Evolutionary conservation across 2,888 invertebrate species (phyloP).

Genomic region (Trissolcus brochymenae): DNA sequence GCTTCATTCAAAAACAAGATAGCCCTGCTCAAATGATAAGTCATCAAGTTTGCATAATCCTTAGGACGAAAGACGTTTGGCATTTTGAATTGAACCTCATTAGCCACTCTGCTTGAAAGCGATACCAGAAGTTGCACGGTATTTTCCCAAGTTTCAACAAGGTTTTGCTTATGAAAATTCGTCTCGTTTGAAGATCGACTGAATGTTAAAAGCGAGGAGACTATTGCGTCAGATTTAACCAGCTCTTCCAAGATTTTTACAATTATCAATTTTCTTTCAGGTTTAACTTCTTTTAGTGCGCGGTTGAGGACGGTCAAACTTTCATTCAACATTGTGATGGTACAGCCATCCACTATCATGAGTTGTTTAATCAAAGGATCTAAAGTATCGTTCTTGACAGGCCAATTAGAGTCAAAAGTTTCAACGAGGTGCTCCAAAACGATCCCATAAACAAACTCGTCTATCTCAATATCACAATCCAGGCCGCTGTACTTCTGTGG

Average conservation of each 20-base stretch:
- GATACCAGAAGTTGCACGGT: constrained; percentile 82
- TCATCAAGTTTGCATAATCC: constrained; percentile 79
- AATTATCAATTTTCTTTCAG: constrained; percentile 70
- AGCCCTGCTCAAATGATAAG: constrained; percentile 80
- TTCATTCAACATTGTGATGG: constrained; percentile 73
- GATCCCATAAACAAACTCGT: constrained; percentile 77
- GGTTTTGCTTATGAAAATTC: constrained; percentile 60
- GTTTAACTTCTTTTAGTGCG: constrained; percentile 76
- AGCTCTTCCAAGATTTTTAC: constrained; percentile 77
- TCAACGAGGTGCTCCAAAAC: constrained; percentile 78
- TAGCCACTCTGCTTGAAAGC: constrained; percentile 84
- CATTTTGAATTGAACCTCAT: constrained; percentile 79
- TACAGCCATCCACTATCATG: constrained; percentile 79
- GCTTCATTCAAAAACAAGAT: constrained; percentile 80
- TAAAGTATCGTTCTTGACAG: constrained; percentile 73
- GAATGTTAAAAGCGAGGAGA: constrained; percentile 77
- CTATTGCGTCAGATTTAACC: constrained; percentile 79
- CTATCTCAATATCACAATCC: constrained; percentile 77
- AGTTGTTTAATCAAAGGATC: constrained; percentile 76
- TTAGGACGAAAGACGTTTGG: constrained; percentile 80
- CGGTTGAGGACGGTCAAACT: constrained; percentile 77
- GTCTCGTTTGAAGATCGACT: constrained; percentile 57
- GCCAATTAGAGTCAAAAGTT: constrained; percentile 80
- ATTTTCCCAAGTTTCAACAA: constrained; percentile 76
- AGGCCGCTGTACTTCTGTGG: constrained; percentile 81